Base-by-base conservation (phyloP, 2,113 vertebrate genomes). In the Sturnus vulgaris region DNA sequence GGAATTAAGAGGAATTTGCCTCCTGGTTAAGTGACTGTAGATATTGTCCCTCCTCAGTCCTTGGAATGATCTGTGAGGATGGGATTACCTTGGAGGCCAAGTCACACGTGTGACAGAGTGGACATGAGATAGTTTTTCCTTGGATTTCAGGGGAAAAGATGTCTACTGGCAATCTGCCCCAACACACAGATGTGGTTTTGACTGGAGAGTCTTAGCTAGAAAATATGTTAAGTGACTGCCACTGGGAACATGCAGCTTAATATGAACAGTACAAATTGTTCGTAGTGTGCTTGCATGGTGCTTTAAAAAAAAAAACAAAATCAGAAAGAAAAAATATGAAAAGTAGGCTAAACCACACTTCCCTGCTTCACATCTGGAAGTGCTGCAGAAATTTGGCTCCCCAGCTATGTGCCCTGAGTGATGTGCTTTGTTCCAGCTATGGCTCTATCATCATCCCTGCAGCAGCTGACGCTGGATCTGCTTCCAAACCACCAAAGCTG, bases 321-420 rank as follows among this genome's bases (percentile, higher is more conserved):
- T 7, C 27, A 52, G n/a, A 65, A 72, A 61, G 30, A 64, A 13
- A 76, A 11, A 69, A 60, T 31, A n/a, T 53, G 42, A n/a, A 63
- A 66, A 93, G 42, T 3, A 52, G 28, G 18, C 64, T 90, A 82
- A 85, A 82, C 1, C 5, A 0, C 46, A 55, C 66, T 94, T 85
- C 59, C 27, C 52, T 13, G 7, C 71, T 88, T 92, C 90, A 94
- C 93, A 94, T 95, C 94, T 96, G 93, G 92, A 94, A 95, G 50
- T 7, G 14, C 65, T 93, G 87, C 70, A 79, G 46, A 46, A 87
- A 85, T 53, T 76, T 86, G 86, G 83, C 80, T 87, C 8, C 17
- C 18, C 72, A 65, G 47, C 57, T 82, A 11, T 46, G 4, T 3
- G 7, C 42, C 53, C 33, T 33, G 47, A 73, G 82, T 1, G 0